phyloP scores from a whole-genome alignment of 37 sponge, comb jelly and placozoan species.

The Tethya wilhelma region DNA sequence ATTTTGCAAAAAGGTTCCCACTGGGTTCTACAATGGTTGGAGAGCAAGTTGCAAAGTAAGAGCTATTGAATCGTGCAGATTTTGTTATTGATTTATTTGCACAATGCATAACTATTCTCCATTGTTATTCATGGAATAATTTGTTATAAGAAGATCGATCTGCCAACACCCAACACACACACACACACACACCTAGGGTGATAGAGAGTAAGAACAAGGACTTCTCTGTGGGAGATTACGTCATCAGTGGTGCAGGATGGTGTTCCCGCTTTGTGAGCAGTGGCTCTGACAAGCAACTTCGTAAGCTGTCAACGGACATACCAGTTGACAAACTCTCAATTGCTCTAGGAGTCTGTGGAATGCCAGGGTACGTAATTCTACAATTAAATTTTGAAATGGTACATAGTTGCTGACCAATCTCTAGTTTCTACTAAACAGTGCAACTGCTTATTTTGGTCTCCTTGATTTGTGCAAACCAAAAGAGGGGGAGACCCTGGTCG shows the following conservation, averaged over 20 bases:
- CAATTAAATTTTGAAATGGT: background rate
- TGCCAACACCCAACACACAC: too few relatives aligned
- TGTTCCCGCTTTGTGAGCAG: constrained; percentile 45
- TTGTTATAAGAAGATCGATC: too few relatives aligned
- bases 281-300: background rate
- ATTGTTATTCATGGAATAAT: too few relatives aligned
- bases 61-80: background rate
- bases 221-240: constrained; percentile 74
- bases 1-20: background rate
- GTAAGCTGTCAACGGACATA: constrained; percentile 37
- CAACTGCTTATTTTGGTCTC: constrained; percentile 89
- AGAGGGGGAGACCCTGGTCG: constrained; percentile 86
- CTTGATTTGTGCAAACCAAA: constrained; percentile 73
- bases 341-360: constrained; percentile 84
- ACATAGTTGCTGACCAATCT: background rate
- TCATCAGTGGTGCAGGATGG: constrained; percentile 76
- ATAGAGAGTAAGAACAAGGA: constrained; percentile 67
- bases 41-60: constrained; percentile 84
- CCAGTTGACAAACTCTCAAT: constrained; percentile 24
- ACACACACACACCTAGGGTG: too few relatives aligned
- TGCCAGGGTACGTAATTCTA: constrained; percentile 84
- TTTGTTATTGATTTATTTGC: too few relatives aligned
- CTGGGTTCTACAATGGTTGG: constrained; percentile 77
- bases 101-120: too few relatives aligned
- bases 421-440: constrained; percentile 33